These are phyloP conservation scores for Pyrrhia umbra DNA, from an alignment of 2,888 invertebrate species.

Conservation along the genomic window DNA sequence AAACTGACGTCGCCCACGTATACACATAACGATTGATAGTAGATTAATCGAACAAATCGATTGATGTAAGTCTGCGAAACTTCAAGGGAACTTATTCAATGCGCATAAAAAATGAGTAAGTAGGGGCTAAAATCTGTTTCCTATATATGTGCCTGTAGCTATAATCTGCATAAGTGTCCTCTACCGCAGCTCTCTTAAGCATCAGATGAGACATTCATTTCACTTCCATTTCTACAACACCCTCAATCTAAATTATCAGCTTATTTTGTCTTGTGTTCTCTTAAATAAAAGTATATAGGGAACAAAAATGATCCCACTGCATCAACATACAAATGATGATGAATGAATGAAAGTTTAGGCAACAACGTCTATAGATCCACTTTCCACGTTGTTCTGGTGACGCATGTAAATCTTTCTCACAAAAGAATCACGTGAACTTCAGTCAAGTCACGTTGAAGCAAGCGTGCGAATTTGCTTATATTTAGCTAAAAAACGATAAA, in stretches of 20 bases:
- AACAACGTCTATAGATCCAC: not conserved
- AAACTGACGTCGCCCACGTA: conserved; percentile 13
- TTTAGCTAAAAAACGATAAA: conserved; percentile 17
- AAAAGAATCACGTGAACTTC: conserved; percentile 10
- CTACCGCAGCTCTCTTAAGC: too few relatives aligned
- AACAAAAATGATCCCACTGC: not conserved
- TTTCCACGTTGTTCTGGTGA: not conserved
- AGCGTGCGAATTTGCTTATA: conserved; percentile 22
- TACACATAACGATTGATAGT: conserved; percentile 13
- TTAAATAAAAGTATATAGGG: too few relatives aligned
- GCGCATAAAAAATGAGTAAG: too few relatives aligned
- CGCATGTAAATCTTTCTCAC: not conserved
- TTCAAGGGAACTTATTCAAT: too few relatives aligned
- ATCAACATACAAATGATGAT: not conserved
- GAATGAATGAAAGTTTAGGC: not conserved
- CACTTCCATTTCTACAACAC: too few relatives aligned
- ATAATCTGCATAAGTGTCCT: too few relatives aligned
- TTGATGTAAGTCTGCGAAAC: not conserved
- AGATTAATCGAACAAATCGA: conserved; percentile 4
- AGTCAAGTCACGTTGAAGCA: conserved; percentile 31
- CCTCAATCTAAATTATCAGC: too few relatives aligned
- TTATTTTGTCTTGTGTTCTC: too few relatives aligned
- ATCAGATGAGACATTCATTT: too few relatives aligned
- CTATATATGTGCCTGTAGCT: too few relatives aligned
- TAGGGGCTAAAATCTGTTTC: too few relatives aligned